Base-by-base conservation (phyloP, 2,797 vertebrate species). In the Limosa lapponica region DNA sequence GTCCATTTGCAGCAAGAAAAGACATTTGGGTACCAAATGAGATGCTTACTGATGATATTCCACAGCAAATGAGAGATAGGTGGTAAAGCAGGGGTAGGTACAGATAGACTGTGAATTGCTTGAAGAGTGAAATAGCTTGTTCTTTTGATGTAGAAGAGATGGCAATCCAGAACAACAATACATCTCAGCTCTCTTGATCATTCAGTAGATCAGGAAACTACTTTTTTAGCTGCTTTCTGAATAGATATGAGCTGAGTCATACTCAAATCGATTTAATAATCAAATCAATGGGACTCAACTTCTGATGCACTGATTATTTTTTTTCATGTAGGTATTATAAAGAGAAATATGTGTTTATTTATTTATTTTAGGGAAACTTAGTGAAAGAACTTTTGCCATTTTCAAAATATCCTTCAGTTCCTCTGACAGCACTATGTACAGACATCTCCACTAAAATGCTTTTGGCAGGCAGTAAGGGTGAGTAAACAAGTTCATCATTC, bases 341-440 rank as follows among this genome's bases (percentile, higher is more conserved):
- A 84, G 15, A 58, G 3, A 80, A 93, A 46, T 39, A 13, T 86
- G 13, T 75, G 32, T 81, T 92, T 86, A 4, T 93, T 93, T 92
- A 18, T 86, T 57, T 89, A 13, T 93, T 95, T 82, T 87, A 98
- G 97, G 98, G 98, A 85, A 96, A 81, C 18, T 87, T 98, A 48
- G 69, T 98, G 69, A 97, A 96, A 92, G 94, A 98, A 89, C 86
- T 98, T 83, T 43, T 96, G 43, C 98, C 97, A 62, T 97, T 98
- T 94, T 96, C 97, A n/a, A 97, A 97, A 58, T 89, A 93, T 51
- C 84, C 97, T n/a, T 91, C 97, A 82, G 96, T 96, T 96, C 95
- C 97, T 87, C 89, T 98, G 90, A 98, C 96, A 11, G 82, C 93
- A 2, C 37, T 98, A 13, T 91, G 88, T 25, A 94, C 95, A 15